Evolutionary conservation across 2,797 vertebrate genomes (phyloP).

Genomic region (Fistularia tabacaria): DNA sequence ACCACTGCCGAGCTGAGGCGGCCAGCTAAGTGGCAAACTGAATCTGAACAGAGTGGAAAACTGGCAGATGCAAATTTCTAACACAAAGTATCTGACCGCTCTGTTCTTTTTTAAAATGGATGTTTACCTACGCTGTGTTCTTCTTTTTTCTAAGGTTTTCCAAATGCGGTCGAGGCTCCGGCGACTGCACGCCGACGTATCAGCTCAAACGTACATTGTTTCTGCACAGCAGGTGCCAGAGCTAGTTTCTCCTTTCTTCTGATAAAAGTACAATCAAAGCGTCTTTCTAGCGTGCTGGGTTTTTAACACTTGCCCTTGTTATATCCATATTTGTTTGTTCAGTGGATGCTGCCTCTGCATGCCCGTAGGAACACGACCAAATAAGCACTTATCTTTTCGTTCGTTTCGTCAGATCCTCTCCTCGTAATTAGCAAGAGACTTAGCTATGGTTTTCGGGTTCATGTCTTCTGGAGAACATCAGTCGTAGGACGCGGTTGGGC

Average conservation of each 20-base stretch:
- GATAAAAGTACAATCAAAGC: slow-evolving; percentile 34
- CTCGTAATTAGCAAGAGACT: too few relatives aligned
- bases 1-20: slow-evolving; percentile 41
- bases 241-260: slow-evolving; percentile 50
- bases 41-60: slow-evolving; percentile 63
- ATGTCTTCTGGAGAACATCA: too few relatives aligned
- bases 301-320: slow-evolving; percentile 26
- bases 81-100: slow-evolving; percentile 40
- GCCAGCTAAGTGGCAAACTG: slow-evolving; percentile 55
- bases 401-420: too few relatives aligned
- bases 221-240: slow-evolving; percentile 60
- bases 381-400: too few relatives aligned
- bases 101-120: slow-evolving; percentile 20
- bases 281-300: slow-evolving; percentile 30
- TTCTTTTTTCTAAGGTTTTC: slow-evolving; percentile 21
- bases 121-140: slow-evolving; percentile 38
- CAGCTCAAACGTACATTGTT: slow-evolving; percentile 51
- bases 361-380: too few relatives aligned
- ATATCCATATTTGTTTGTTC: slow-evolving; percentile 41
- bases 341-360: too few relatives aligned
- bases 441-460: too few relatives aligned
- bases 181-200: slow-evolving; percentile 33
- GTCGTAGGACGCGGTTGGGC: too few relatives aligned
- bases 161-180: slow-evolving; percentile 33
- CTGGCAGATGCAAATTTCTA: slow-evolving; percentile 38